Percentiles rank a stretch among this genome's conserved stretches.
These are phyloP conservation scores for Mugil cephalus DNA, from an alignment of 2,113 vertebrate genomes.

Conservation along the genomic window DNA sequence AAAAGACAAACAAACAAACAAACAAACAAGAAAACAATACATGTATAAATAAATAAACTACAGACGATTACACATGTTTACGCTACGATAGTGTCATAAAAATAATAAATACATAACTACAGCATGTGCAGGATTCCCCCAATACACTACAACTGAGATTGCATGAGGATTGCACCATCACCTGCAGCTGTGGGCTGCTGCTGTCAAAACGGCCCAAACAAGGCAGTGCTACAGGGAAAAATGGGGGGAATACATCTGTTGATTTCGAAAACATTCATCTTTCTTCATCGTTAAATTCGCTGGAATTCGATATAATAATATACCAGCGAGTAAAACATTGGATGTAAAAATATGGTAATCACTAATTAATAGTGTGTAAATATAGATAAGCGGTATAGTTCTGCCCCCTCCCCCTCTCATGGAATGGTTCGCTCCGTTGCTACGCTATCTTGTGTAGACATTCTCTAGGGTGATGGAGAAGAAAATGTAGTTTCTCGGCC, in stretches of 20 bases:
- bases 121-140: conserved; percentile 3
- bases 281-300: background rate
- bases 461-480: conserved; percentile 72
- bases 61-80: no score
- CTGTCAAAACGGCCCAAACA: conserved; percentile 57
- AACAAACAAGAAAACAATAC: no score
- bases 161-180: conserved; percentile 58
- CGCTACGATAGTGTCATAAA: no score
- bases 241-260: conserved; percentile 4
- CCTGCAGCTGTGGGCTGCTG: background rate
- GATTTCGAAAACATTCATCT: accelerated
- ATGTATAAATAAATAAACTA: no score
- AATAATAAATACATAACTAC: no score
- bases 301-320: accelerated
- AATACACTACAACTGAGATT: conserved; percentile 10
- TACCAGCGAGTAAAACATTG: accelerated
- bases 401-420: background rate
- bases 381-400: no score
- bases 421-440: conserved; percentile 77
- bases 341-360: background rate
- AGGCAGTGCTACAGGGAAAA: conserved; percentile 10
- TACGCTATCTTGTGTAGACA: conserved; percentile 64
- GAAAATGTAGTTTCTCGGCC: conserved; percentile 53
- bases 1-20: no score
- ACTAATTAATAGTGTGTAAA: background rate